Conservation (phyloP, 2,797 vertebrate species). For the Mallotus villosus region DNA sequence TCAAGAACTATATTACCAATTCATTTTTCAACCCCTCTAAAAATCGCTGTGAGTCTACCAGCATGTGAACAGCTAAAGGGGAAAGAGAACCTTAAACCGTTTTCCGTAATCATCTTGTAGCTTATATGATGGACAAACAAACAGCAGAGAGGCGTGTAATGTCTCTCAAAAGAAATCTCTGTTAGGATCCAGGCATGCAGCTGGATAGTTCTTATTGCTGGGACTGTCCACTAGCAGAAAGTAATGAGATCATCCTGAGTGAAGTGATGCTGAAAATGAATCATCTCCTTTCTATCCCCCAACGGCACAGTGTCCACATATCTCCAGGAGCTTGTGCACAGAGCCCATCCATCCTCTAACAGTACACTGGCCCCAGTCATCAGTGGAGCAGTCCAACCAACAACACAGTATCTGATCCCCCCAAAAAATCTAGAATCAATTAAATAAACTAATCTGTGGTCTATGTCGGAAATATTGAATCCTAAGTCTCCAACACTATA, state of each 20-base stretch:
- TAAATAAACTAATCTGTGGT: slow-evolving; percentile 21
- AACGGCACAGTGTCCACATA: slow-evolving; percentile 53
- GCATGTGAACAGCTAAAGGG: slow-evolving; percentile 39
- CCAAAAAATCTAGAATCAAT: slow-evolving; percentile 43
- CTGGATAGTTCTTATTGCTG: slow-evolving; percentile 34
- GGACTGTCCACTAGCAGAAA: slow-evolving; percentile 61
- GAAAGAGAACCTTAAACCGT: slow-evolving; percentile 28
- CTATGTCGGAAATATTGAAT: slow-evolving; percentile 21
- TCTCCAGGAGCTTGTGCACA: slow-evolving; percentile 62
- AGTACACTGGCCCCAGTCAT: slow-evolving; percentile 49
- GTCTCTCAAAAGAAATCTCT: slow-evolving; percentile 35
- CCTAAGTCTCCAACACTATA: slow-evolving; percentile 30
- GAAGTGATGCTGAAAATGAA: slow-evolving; percentile 76
- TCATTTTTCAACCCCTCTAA: background rate
- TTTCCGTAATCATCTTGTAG: slow-evolving; percentile 19
- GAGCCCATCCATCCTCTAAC: slow-evolving; percentile 60
- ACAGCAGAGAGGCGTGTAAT: slow-evolving; percentile 43
- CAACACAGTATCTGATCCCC: slow-evolving; percentile 35
- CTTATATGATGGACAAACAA: slow-evolving; percentile 45
- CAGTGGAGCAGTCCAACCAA: slow-evolving; percentile 15
- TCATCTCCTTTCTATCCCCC: slow-evolving; percentile 64
- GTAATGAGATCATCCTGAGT: slow-evolving; percentile 74
- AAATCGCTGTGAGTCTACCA: background rate
- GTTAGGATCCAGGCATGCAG: slow-evolving; percentile 35
- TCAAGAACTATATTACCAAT: background rate